Conservation (phyloP, 2,113 vertebrate species). For the Ariopsis seemanni region DNA sequence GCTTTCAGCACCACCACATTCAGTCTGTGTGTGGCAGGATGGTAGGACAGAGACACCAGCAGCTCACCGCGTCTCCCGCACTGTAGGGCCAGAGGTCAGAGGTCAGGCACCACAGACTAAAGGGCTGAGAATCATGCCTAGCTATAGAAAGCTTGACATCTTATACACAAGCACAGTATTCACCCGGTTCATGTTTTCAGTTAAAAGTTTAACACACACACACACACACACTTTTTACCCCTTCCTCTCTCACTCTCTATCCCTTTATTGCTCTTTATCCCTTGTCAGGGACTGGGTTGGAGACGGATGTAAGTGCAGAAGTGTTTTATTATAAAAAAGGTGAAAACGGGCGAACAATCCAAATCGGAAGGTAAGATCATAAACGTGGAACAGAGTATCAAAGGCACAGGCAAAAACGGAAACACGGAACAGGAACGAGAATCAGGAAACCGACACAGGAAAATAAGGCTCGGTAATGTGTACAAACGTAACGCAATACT, state of each 20-base stretch:
- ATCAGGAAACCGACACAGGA: too few species aligned
- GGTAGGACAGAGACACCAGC: slow-evolving; percentile 84
- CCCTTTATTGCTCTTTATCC: too few species aligned
- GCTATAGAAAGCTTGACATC: not conserved
- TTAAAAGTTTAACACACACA: not conserved
- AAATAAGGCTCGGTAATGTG: too few species aligned
- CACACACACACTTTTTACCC: not conserved
- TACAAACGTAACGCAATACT: too few species aligned
- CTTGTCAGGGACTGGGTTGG: not conserved
- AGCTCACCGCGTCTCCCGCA: slow-evolving; percentile 81
- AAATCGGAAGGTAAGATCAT: too few species aligned
- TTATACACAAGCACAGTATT: not conserved
- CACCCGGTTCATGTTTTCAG: not conserved
- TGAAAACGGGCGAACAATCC: too few species aligned
- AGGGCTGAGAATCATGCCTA: not conserved
- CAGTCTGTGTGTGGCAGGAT: slow-evolving; percentile 82
- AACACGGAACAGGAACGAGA: too few species aligned
- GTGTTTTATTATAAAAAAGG: too few species aligned
- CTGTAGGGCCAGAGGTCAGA: slow-evolving; percentile 59
- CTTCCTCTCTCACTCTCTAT: not conserved
- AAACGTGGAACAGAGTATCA: too few species aligned
- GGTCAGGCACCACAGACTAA: not conserved
- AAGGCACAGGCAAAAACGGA: too few species aligned
- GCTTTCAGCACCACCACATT: slow-evolving; percentile 87
- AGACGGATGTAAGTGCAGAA: too few species aligned